These are phyloP conservation scores for Cephus cinctus DNA, from an alignment of 1,140 invertebrate genomes.

Conservation along the genomic window DNA sequence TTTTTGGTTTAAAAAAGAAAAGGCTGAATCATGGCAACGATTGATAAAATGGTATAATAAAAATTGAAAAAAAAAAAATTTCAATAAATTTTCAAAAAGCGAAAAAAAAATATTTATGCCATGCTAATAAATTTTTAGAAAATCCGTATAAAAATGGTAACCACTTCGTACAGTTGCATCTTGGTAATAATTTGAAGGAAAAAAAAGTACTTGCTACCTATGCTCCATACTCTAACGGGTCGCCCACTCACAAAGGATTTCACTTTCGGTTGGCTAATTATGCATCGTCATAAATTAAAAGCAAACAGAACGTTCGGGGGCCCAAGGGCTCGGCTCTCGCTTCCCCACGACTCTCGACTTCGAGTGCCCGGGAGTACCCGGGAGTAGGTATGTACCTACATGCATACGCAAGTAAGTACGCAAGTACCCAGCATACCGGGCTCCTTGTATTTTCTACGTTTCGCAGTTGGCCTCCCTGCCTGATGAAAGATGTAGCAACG, in stretches of 20 bases:
- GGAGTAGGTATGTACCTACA: constrained; percentile 15
- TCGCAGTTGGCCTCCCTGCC: neutral
- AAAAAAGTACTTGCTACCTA: neutral
- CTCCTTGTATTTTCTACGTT: too few relatives aligned
- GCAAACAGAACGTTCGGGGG: constrained; percentile 17
- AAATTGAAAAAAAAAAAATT: neutral
- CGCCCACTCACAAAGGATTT: constrained; percentile 5
- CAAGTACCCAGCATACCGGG: too few relatives aligned
- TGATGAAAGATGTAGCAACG: neutral
- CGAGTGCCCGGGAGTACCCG: constrained; percentile 10
- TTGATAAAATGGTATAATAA: too few relatives aligned
- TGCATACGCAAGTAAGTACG: too few relatives aligned
- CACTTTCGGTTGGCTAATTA: constrained; percentile 24
- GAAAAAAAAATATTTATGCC: too few relatives aligned
- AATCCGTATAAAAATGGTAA: too few relatives aligned
- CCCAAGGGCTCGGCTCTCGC: neutral
- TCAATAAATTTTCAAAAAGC: neutral
- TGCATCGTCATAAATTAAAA: constrained; percentile 30
- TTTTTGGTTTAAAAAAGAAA: too few relatives aligned
- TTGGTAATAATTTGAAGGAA: too few relatives aligned
- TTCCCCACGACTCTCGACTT: neutral
- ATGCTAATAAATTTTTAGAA: too few relatives aligned
- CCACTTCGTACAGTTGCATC: too few relatives aligned
- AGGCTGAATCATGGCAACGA: too few relatives aligned
- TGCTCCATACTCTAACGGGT: too few relatives aligned